These are phyloP conservation scores for Ciconia boyciana DNA, from an alignment of 2,113 vertebrate genomes.

Conservation along the genomic window DNA sequence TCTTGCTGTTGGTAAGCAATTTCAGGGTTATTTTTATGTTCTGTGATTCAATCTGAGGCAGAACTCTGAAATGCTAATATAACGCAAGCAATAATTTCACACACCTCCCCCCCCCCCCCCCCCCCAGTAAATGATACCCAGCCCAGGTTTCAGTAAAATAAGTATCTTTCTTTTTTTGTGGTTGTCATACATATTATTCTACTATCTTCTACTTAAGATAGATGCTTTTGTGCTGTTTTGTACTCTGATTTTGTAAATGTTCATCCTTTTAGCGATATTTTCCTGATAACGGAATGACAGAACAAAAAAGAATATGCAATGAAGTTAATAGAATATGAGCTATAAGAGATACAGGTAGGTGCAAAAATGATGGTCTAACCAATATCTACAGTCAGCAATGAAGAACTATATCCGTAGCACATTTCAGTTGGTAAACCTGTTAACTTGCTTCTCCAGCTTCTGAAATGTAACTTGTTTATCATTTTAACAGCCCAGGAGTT, in stretches of 20 bases:
- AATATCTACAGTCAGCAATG: neutral
- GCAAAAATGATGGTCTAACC: neutral
- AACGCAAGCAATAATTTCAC: neutral
- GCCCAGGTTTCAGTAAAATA: neutral
- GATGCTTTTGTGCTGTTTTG: neutral
- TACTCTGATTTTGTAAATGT: neutral
- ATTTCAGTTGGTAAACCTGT: neutral
- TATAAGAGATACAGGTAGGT: neutral
- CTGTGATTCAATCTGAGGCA: neutral
- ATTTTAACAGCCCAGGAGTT: neutral
- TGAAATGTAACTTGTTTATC: neutral
- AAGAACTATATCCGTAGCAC: neutral
- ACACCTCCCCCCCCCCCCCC: too few species aligned
- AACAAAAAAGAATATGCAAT: neutral
- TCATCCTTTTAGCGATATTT: neutral
- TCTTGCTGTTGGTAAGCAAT: neutral
- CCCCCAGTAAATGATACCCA: neutral
- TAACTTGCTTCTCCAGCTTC: neutral
- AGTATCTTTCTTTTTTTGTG: neutral
- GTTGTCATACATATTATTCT: neutral
- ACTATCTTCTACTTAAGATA: neutral
- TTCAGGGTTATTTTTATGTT: neutral
- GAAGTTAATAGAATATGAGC: neutral
- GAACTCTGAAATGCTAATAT: neutral
- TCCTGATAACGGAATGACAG: neutral